These are phyloP conservation scores for Hyposoter dolosus DNA, from an alignment of 2,888 invertebrate genomes.

Conservation along the genomic window DNA sequence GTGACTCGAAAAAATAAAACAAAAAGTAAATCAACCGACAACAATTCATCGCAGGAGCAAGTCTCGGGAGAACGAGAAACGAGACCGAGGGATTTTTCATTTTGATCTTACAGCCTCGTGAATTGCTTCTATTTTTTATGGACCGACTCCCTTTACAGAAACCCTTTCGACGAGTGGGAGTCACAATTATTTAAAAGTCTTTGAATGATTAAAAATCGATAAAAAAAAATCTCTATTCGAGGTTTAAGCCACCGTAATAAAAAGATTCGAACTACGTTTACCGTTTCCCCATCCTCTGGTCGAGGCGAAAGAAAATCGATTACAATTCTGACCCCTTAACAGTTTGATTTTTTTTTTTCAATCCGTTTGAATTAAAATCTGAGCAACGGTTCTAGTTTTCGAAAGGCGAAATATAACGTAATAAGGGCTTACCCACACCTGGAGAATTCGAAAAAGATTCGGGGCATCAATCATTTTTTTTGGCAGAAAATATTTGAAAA, in stretches of 20 bases:
- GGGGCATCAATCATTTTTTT: no score
- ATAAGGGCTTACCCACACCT: no score
- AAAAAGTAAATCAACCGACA: constrained; percentile 26
- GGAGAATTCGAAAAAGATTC: no score
- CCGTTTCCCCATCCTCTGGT: not conserved
- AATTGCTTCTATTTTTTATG: not conserved
- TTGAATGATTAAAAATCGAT: not conserved
- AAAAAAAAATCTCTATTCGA: not conserved
- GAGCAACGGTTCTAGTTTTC: constrained; percentile 19
- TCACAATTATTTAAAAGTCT: not conserved
- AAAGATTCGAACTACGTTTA: not conserved
- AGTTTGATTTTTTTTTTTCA: constrained; percentile 3
- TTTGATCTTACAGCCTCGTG: not conserved
- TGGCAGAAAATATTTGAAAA: no score
- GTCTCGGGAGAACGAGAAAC: constrained; percentile 29
- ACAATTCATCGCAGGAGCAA: constrained; percentile 22
- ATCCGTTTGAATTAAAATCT: not conserved
- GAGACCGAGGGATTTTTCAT: constrained; percentile 17
- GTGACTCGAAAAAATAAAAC: constrained; percentile 44
- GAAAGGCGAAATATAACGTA: constrained; percentile 1
- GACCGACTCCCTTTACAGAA: not conserved
- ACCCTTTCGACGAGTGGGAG: not conserved
- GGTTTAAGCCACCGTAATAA: not conserved
- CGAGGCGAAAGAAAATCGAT: not conserved
- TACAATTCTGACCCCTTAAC: not conserved